Evolutionary conservation across 2,888 invertebrate genomes (phyloP).

Genomic region (Drosophila birchii): DNA sequence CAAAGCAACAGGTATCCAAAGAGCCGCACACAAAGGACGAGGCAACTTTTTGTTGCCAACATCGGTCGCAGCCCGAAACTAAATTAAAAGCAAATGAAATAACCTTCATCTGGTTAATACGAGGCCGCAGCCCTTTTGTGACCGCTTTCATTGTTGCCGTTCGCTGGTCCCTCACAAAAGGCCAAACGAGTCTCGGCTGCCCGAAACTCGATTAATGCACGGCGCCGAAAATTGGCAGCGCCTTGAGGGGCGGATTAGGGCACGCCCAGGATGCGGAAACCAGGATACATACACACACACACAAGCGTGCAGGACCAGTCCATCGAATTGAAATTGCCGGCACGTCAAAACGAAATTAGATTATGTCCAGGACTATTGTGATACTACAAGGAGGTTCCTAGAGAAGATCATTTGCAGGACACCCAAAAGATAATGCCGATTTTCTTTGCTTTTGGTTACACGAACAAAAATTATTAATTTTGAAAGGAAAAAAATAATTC

Average conservation of each 20-base stretch:
- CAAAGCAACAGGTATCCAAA: conserved; percentile 67
- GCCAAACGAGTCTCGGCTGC: conserved; percentile 16
- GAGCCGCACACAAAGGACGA: conserved; percentile 45
- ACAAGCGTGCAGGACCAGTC: conserved; percentile 19
- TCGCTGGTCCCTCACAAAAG: conserved; percentile 15
- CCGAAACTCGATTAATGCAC: conserved; percentile 53
- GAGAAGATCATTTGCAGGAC: conserved; percentile 23
- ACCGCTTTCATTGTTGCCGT: conserved; percentile 50
- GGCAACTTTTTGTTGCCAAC: conserved; percentile 18
- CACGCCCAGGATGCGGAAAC: conserved; percentile 15
- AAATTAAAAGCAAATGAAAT: conserved; percentile 76
- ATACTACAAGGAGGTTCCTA: conserved; percentile 3
- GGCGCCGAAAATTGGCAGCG: conserved; percentile 42
- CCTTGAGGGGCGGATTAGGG: conserved; percentile 40
- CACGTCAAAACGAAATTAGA: conserved; percentile 59
- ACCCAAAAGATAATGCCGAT: neutral
- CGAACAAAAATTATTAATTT: neutral
- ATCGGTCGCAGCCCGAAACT: conserved; percentile 30
- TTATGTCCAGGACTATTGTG: conserved; percentile 34
- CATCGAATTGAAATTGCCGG: conserved; percentile 50
- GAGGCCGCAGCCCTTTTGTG: conserved; percentile 57
- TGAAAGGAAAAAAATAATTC: too few species aligned
- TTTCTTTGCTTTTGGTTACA: neutral
- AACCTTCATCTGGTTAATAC: conserved; percentile 69
- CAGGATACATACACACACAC: neutral